Evolutionary conservation across 2,113 vertebrate species (phyloP).

Genomic region (Limanda limanda): DNA sequence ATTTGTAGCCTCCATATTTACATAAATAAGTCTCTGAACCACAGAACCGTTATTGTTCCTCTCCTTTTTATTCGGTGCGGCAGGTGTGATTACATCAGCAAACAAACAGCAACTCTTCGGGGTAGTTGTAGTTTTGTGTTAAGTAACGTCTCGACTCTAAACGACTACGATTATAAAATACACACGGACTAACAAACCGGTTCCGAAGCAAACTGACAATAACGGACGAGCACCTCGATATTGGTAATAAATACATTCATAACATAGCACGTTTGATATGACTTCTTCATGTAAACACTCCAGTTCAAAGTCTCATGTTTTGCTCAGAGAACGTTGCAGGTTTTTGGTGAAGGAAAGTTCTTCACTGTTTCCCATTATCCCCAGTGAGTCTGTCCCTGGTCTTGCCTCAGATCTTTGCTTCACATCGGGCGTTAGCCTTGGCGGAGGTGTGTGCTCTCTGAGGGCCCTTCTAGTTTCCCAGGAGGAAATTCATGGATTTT

Average conservation of each 20-base stretch:
- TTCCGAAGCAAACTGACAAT: not conserved
- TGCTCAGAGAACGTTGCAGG: too few relatives aligned
- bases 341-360: too few relatives aligned
- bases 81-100: slow-evolving; percentile 42
- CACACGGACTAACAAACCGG: slow-evolving; percentile 1
- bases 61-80: slow-evolving; percentile 63
- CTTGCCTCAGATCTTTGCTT: too few relatives aligned
- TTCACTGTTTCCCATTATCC: too few relatives aligned
- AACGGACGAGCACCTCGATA: slow-evolving; percentile 25
- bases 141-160: slow-evolving; percentile 9
- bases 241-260: slow-evolving; percentile 75
- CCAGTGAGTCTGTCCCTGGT: too few relatives aligned
- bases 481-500: too few relatives aligned
- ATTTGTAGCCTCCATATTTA: too few relatives aligned
- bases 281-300: not conserved
- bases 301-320: too few relatives aligned
- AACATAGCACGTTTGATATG: not conserved
- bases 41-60: not conserved
- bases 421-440: too few relatives aligned
- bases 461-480: too few relatives aligned
- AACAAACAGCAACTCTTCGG: slow-evolving; percentile 35
- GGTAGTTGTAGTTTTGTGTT: slow-evolving; percentile 13
- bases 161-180: slow-evolving; percentile 8
- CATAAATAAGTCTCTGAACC: not conserved
- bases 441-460: too few relatives aligned